Evolutionary conservation across 2,113 vertebrate species (phyloP), one percentile per base, ranked within the genome.

Genomic region (Salvelinus fontinalis): DNA sequence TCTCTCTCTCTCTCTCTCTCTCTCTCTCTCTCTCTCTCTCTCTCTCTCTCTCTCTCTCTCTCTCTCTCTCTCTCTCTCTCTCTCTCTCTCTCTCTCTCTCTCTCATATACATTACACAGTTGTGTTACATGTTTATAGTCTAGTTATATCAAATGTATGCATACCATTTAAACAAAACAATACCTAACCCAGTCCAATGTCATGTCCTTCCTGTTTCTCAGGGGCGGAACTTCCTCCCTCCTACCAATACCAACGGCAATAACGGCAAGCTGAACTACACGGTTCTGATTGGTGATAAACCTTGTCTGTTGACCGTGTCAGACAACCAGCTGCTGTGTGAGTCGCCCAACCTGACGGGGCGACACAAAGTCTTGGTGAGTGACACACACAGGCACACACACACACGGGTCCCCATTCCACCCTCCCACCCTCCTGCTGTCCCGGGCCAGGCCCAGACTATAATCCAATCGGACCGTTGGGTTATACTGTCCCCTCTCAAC

Each of bases 281-380:
- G 0, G 96, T 99, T 48, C 89, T 98, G 85, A 95, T 99, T 3
- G 97, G 98, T 2, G 97, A 99, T 87, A 97, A 97, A 81, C 96
- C 96, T 0, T 99, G 98, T 51, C 84, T 90, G 0, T 92, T 99
- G 82, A 99, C 98, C 0, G 98, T 99, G 83, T 99, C 97, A 0
- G 97, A 99, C 0, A 97, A 94, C n/a, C 98, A 99, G 89, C 93
- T 99, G 72, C 94, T 99, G 57, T 99, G 98, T 0, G 98, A 99
- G 82, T 97, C 97, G 3, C 97, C 97, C 68, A 99, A 97, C 84
- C 95, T 99, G 88, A 99, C 92, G 0, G 98, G 98, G 48, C 92
- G 97, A 71, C 97, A 99, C 90, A 99, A 97, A 88, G 96, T 99
- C 81, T 95, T 97, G 97, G 98, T 97, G 91, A 96, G 96, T 83